These are phyloP conservation scores for Steinernema khuongi DNA, from an alignment of 1,140 invertebrate species.

Conservation along the genomic window DNA sequence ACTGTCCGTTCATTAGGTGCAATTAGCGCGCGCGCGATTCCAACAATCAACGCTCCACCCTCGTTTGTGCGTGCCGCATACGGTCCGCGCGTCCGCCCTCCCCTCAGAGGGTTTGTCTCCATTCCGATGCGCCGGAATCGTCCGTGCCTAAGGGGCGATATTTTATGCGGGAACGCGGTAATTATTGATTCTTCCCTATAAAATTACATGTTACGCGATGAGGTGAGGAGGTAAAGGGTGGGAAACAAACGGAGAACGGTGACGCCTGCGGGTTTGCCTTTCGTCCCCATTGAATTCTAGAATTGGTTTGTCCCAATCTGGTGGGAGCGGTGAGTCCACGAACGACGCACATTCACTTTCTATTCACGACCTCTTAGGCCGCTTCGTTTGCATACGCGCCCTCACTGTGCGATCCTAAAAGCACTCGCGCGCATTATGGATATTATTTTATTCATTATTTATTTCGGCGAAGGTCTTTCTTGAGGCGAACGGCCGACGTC, in stretches of 20 bases:
- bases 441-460: slow-evolving; percentile 17
- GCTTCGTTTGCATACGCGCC: neutral
- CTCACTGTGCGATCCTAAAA: slow-evolving; percentile 2
- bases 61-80: too few relatives aligned
- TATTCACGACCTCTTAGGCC: neutral
- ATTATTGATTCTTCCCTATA: neutral
- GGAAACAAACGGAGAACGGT: neutral
- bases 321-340: neutral
- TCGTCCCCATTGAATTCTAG: neutral
- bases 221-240: neutral
- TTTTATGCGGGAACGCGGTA: neutral
- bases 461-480: neutral
- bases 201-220: neutral
- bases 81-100: too few relatives aligned
- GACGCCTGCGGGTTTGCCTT: neutral
- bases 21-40: slow-evolving; percentile 12
- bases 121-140: neutral
- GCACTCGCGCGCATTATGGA: slow-evolving; percentile 11
- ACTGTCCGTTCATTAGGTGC: too few relatives aligned
- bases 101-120: neutral
- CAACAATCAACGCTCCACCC: neutral
- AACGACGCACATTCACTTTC: neutral
- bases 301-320: neutral
- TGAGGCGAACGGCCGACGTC: neutral
- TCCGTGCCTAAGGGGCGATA: neutral